Base-by-base conservation (phyloP, 2,888 invertebrate genomes). In the Andrena camellia region DNA sequence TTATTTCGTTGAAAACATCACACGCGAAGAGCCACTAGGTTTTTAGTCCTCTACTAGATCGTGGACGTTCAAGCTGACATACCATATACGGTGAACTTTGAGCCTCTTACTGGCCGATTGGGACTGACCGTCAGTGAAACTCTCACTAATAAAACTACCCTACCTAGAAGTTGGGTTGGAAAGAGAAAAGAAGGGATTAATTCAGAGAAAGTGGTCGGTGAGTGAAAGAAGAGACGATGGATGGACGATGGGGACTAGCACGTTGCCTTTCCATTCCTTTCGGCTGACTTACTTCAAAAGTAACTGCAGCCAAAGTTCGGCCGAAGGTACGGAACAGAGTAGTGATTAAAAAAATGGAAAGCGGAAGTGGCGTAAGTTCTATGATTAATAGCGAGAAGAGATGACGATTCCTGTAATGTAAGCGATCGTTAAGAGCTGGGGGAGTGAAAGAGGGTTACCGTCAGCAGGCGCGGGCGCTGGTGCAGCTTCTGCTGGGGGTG, bases 401-500 rank as follows among this genome's bases (percentile, higher is more conserved):
- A 71, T 67, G 42, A 17, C 17, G 54, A 50, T 57, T 67, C 80
- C 79, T 79, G 78, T 8, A 42, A 64, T 50, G 48, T 10, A 60
- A 50, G 48, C 31, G 31, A 50, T 48, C 3, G 33, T 26, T 13
- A 48, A 5, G 17, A 26, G 52, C n/a, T 17, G 5, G 13, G 2
- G 29, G 26, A 10, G n/a, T 23, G 10, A 48, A 23, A 29, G 48
- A 4, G n/a, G 7, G 69, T 68, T 75, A 82, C 83, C 64, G 54
- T 84, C 83, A 23, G 82, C 83, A 35, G 83, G 82, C 17, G 83
- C 59, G 10, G 83, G 78, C 73, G 60, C 73, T 23, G 75, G 69
- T n/a, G 78, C 63, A 7, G 54, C 79, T 42, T 68, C 78, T 10
- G 88, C 86, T 5, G 93, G 93, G 54, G 91, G 94, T 4, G 93